These are phyloP conservation scores for Zaprionus camerounensis DNA, from an alignment of 1,140 invertebrate species.

Conservation along the genomic window DNA sequence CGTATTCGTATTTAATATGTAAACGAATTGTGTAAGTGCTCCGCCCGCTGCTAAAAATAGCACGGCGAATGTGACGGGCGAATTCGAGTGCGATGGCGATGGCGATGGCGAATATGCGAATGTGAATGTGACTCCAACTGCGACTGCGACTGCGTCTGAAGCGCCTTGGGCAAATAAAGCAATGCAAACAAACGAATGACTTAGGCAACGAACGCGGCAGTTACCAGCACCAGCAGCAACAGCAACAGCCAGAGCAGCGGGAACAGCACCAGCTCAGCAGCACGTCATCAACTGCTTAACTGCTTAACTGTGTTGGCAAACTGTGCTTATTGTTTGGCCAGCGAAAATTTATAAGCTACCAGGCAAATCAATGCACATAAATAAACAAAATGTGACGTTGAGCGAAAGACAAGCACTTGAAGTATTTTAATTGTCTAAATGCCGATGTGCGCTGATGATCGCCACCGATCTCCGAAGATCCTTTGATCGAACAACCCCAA, in stretches of 20 bases:
- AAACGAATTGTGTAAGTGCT: slow-evolving; percentile 75
- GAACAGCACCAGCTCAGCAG: neutral
- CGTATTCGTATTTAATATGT: slow-evolving; percentile 66
- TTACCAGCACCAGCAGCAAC: slow-evolving; percentile 5
- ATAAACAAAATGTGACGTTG: slow-evolving; percentile 82
- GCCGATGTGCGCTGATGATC: slow-evolving; percentile 70
- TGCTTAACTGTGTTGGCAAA: slow-evolving; percentile 5
- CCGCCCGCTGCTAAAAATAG: slow-evolving; percentile 67
- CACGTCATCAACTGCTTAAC: slow-evolving; percentile 25
- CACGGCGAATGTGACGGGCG: slow-evolving; percentile 21
- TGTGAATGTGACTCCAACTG: slow-evolving; percentile 1
- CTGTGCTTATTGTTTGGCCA: slow-evolving; percentile 62
- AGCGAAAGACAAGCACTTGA: slow-evolving; percentile 83
- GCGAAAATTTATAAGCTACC: slow-evolving; percentile 79
- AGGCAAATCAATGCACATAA: slow-evolving; percentile 79
- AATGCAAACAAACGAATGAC: slow-evolving; percentile 67
- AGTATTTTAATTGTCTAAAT: slow-evolving; percentile 84
- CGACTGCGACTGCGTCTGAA: slow-evolving; percentile 26
- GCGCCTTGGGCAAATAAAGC: slow-evolving; percentile 63
- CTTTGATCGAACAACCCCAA: neutral
- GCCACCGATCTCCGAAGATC: slow-evolving; percentile 35
- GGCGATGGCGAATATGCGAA: neutral
- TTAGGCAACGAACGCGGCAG: slow-evolving; percentile 63
- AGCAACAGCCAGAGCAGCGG: neutral
- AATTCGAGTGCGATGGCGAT: slow-evolving; percentile 24